These are phyloP conservation scores for Spialia ferax DNA, from an alignment of 2,888 invertebrate genomes.

Conservation along the genomic window DNA sequence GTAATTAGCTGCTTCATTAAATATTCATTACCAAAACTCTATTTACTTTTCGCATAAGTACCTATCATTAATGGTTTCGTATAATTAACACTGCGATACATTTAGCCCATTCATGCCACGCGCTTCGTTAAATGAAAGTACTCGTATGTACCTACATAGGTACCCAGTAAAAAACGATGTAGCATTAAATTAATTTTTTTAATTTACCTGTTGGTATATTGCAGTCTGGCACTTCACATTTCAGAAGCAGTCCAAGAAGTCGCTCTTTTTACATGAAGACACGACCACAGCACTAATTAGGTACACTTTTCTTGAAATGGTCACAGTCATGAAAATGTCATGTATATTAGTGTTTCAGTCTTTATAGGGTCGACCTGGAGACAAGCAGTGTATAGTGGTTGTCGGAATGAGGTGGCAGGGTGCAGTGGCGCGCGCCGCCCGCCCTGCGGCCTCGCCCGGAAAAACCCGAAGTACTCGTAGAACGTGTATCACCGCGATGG, in stretches of 20 bases:
- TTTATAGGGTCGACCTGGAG: neutral
- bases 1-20: slow-evolving; percentile 41
- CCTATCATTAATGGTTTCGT: slow-evolving; percentile 13
- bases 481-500: slow-evolving; percentile 45
- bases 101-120: neutral
- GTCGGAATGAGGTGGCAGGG: slow-evolving; percentile 45
- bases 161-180: neutral
- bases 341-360: slow-evolving; percentile 15
- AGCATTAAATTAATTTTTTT: neutral
- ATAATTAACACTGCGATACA: slow-evolving; percentile 18
- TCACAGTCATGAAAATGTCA: slow-evolving; percentile 22
- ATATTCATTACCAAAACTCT: slow-evolving; percentile 31
- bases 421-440: slow-evolving; percentile 82
- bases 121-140: slow-evolving; percentile 1
- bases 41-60: slow-evolving; percentile 6
- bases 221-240: slow-evolving; percentile 40
- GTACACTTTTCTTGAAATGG: slow-evolving; percentile 22
- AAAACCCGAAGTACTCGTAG: slow-evolving; percentile 59
- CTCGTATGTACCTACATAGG: neutral
- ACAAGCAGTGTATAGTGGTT: slow-evolving; percentile 14
- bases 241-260: slow-evolving; percentile 25
- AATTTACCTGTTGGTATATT: slow-evolving; percentile 45
- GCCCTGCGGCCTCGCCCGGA: slow-evolving; percentile 66
- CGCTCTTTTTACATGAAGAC: neutral
- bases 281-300: slow-evolving; percentile 10